Evolutionary conservation across 2,888 invertebrate genomes (phyloP), one percentile per base, ranked within the genome.

Genomic region (Odontothrips loti): DNA sequence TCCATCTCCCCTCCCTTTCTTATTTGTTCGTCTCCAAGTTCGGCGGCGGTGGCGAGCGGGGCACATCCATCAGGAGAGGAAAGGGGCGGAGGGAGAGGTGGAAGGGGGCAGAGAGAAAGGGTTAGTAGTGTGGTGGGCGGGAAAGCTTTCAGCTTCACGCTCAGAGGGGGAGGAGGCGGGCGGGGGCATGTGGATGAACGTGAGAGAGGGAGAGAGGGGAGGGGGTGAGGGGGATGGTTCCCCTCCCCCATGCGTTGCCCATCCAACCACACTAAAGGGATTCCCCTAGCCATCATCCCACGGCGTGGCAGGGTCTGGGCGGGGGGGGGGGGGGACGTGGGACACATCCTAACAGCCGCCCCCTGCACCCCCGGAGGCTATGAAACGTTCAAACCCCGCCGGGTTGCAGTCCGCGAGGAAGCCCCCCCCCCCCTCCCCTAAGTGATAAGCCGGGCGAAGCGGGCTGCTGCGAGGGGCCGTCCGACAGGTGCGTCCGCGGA

Each of bases 251-350:
- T 4, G 12, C 68, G 68, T 27, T 75, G 68, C 68, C 27, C 68
- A 75, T 75, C 68, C 68, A 75, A 75, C 68, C 68, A 75, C 68
- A 75, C 68, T 68, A 75, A 75, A 75, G 27, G 68, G 68, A 75
- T 75, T 27, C 68, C 68, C 68, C 68, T n/a, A 27, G 68, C 68
- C 68, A 75, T 75, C 68, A 75, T 75, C 68, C 68, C 11, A n/a
- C 9, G 68, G 23, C 23, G n/a, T 4, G 68, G 4, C 27, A 6
- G 6, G 68, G n/a, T 23, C 10, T 11, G 58, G 20, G 58, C 15
- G 58, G 20, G 58, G 58, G 58, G 58, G 6, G 58, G 58, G 10
- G 51, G 12, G 10, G 51, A 20, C 20, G 58, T 17, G 58, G 58
- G 58, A n/a, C n/a, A n/a, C 20, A n/a, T 15, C 58, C n/a, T n/a